Evolutionary conservation across 2,888 invertebrate species (phyloP).

Genomic region (Scaptodrosophila latifasciaeformis): DNA sequence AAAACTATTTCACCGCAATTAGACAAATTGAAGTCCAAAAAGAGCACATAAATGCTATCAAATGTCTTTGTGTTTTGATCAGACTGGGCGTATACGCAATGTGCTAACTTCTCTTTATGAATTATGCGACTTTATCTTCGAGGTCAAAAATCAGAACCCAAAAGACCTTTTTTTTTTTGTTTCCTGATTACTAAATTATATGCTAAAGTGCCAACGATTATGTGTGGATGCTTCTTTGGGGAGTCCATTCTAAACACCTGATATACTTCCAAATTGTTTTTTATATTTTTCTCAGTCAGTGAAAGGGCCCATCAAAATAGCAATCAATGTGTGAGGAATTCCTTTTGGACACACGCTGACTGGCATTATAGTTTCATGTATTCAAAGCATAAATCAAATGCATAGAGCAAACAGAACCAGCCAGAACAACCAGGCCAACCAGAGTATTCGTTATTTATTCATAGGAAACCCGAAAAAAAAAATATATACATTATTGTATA

Average conservation of each 20-base stretch:
- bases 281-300: no score
- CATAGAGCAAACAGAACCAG: conserved; percentile 22
- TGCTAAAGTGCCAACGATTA: conserved; percentile 27
- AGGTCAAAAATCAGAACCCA: no score
- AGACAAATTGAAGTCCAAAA: no score
- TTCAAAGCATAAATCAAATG: conserved; percentile 59
- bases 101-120: conserved; percentile 60
- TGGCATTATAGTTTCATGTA: conserved; percentile 59
- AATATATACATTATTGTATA: no score
- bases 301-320: background rate
- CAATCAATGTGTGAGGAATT: conserved; percentile 5
- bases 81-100: conserved; percentile 56
- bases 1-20: conserved; percentile 45
- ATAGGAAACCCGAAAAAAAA: conserved; percentile 34
- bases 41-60: no score
- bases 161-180: conserved; percentile 7
- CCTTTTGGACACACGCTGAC: conserved; percentile 35
- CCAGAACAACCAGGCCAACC: background rate
- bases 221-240: no score
- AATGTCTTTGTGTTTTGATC: no score
- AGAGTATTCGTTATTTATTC: conserved; percentile 59
- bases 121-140: no score
- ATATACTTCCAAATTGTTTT: no score
- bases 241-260: no score
- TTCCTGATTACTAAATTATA: conserved; percentile 14